Evolutionary conservation across 2,888 invertebrate species (phyloP).

Genomic region (Macrosiphum euphorbiae): DNA sequence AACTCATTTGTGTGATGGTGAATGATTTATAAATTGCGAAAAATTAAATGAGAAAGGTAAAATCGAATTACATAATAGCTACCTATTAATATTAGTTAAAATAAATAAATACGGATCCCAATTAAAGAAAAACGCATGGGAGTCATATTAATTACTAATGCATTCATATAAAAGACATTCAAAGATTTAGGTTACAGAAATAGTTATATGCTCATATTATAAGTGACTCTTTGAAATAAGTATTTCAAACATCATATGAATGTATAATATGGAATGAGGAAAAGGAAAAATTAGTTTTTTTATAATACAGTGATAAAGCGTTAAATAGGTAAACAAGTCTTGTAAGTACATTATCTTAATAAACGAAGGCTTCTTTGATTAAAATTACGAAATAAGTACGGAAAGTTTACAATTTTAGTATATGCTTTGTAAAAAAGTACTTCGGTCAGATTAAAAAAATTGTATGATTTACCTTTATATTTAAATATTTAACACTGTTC

Average conservation of each 20-base stretch:
- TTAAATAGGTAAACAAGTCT: not conserved
- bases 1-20: not conserved
- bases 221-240: not conserved
- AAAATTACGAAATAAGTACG: not conserved
- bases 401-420: not conserved
- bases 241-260: not conserved
- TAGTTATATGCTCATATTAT: not conserved
- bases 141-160: not conserved
- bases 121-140: not conserved
- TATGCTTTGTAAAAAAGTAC: not conserved
- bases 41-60: not conserved
- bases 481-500: not conserved
- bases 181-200: not conserved
- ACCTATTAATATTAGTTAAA: not conserved
- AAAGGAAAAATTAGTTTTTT: not conserved
- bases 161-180: not conserved
- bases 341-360: not conserved
- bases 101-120: not conserved
- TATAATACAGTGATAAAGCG: not conserved
- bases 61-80: not conserved
- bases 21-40: not conserved
- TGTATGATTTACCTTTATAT: not conserved
- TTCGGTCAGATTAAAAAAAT: not conserved
- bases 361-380: not conserved
- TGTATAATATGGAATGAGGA: not conserved